phyloP scores from a whole-genome alignment of 2,888 invertebrate genomes.

The Leptarthrus brevirostris region DNA sequence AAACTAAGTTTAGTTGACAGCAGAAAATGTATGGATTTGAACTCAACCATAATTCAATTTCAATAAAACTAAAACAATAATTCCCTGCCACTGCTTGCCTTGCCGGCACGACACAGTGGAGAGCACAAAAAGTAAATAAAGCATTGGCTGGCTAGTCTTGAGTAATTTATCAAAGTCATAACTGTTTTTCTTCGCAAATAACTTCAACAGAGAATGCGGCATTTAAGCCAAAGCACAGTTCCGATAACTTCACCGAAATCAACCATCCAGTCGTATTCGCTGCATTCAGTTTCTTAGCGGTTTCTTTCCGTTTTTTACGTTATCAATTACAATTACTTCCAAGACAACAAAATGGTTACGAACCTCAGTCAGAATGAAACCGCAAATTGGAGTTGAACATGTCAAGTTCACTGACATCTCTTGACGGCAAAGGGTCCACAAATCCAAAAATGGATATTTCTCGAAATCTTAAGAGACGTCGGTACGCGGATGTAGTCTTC shows the following conservation, averaged over 20 bases:
- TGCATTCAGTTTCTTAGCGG: slow-evolving; percentile 16
- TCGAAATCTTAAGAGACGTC: slow-evolving; percentile 6
- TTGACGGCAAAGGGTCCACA: not conserved
- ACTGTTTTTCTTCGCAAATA: slow-evolving; percentile 1
- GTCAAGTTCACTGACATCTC: slow-evolving; percentile 30
- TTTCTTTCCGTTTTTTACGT: slow-evolving; percentile 26
- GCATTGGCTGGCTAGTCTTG: not conserved
- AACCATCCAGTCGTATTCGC: not conserved
- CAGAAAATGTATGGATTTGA: too few relatives aligned
- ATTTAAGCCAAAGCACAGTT: not conserved
- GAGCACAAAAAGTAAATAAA: not conserved
- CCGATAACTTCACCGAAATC: slow-evolving; percentile 1
- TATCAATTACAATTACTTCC: slow-evolving; percentile 29
- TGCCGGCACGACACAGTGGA: not conserved
- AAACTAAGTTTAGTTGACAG: too few relatives aligned
- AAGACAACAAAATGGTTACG: slow-evolving; percentile 18
- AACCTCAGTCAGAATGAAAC: slow-evolving; percentile 12
- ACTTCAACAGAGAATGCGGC: slow-evolving; percentile 1
- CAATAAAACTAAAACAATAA: slow-evolving; percentile 8
- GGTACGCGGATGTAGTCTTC: not conserved
- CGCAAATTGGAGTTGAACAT: slow-evolving; percentile 12
- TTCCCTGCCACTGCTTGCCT: not conserved
- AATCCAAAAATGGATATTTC: not conserved
- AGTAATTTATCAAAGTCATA: slow-evolving; percentile 13
- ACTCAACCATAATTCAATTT: slow-evolving; percentile 16